Base-by-base conservation (phyloP, 2,888 invertebrate genomes). In the Petrolisthes manimaculis region DNA sequence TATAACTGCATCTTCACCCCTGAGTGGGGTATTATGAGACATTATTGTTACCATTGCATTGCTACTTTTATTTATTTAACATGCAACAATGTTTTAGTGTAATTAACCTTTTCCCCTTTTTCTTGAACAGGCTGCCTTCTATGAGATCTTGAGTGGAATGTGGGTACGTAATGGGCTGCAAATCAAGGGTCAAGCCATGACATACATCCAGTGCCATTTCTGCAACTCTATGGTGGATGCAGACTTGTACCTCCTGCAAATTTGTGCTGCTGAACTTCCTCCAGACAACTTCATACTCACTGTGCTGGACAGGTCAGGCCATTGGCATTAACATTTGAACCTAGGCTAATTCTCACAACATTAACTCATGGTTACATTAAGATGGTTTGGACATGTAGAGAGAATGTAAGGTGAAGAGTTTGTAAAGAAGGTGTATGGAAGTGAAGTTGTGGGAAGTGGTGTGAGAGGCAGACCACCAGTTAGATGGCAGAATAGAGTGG, bases 151-250 rank as follows among this genome's bases (percentile, higher is more conserved):
- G 89, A 96, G 96, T 90, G 97, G 97, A 9, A 95, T 98, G 92
- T 99, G 99, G 99, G 97, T 98, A 84, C 95, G 99, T 91, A 99
- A 99, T 94, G 99, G 99, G 0, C 94, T 98, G 12, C 98, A 98
- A 94, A 98, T 99, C 92, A 97, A 97, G 93, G 98, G 98, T n/a
- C 99, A 99, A 94, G 98, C 98, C 67, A 98, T 98, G 98, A 98
- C 98, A 24, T 99, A 99, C 93, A 97, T 98, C 92, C 99, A 99
- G 93, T 98, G 98, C 92, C 98, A 99, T 94, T 99, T 99, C 94
- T 99, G 98, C 94, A 98, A 98, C 94, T 98, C 98, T 14, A 98
- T 99, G 97, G 97, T 98, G 14, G 99, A 99, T 93, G 97, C 98
- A 93, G 99, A 99, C 94, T 94, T 99, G 91, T 99, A 97, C 94